Evolutionary conservation across 1,140 invertebrate species (phyloP), one percentile per base, ranked within the genome.

Genomic region (Panulirus ornatus): DNA sequence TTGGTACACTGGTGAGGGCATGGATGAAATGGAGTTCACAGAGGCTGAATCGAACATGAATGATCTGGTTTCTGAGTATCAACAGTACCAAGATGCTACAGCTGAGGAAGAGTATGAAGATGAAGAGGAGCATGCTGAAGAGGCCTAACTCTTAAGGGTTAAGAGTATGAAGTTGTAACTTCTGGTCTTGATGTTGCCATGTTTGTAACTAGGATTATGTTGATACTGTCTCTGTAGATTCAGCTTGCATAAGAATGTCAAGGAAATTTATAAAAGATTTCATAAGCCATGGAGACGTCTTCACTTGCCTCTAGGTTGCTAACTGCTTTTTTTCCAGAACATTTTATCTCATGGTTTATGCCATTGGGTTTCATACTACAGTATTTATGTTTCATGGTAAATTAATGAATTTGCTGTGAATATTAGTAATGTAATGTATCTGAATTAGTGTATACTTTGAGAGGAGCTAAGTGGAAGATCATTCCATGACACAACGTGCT

Each of bases 381-480:
- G 51, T 84, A 75, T 75, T 79, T 88, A 51, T 66, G 71, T 89
- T 89, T 84, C 81, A 84, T 70, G 58, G 81, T 42, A 40, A 89
- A 40, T 73, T n/a, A 58, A 47, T 14, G 30, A 44, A 51, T 75
- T 63, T 22, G 36, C 75, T 76, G 85, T 88, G 58, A 81, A 42
- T 70, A 19, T 81, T 88, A 75, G 85, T 79, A 81, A 66, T 88
- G 71, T 76, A 85, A 85, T 75, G 88, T 71, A 66, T 70, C 38
- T 83, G 78, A 89, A 75, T 89, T 89, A 83, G 70, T 83, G 88
- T 83, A 89, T 75, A 89, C 81, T 83, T 89, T 82, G 88, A 89
- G 88, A 89, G 88, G 88, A 89, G 88, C 88, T n/a, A 89, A 89
- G 88, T 89, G 88, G 88, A 89, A 89, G 88, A 89, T 83, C 51